Percentiles rank a stretch among this genome's conserved stretches.
Evolutionary conservation across 2,888 invertebrate genomes (phyloP).

Genomic region (Aphodius granarius): DNA sequence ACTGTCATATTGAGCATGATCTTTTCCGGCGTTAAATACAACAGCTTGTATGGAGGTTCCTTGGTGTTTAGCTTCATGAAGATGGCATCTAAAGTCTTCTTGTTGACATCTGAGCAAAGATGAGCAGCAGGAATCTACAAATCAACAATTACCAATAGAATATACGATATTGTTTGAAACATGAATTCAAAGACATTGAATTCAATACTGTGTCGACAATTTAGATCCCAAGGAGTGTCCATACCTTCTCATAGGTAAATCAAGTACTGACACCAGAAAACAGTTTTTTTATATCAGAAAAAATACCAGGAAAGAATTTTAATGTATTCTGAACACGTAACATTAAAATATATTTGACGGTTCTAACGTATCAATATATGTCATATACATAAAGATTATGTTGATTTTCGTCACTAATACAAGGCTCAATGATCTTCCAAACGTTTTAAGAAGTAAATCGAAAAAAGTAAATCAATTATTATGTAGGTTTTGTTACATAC

Average conservation of each 20-base stretch:
- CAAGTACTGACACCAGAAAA: no score
- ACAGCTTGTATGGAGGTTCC: constrained; percentile 76
- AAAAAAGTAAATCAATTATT: no score
- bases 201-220: background rate
- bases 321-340: background rate
- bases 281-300: no score
- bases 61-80: constrained; percentile 72
- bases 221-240: background rate
- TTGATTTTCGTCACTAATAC: no score
- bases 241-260: background rate
- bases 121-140: constrained; percentile 82
- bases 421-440: no score
- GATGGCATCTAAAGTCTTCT: constrained; percentile 65
- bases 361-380: no score
- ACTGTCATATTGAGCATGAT: constrained; percentile 81
- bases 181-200: constrained; percentile 69
- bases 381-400: no score
- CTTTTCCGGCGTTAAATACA: constrained; percentile 98
- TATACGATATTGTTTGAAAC: constrained; percentile 44
- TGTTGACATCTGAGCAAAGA: constrained; percentile 74
- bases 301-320: no score
- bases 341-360: no score
- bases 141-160: constrained; percentile 10
- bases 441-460: no score
- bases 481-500: background rate